These are phyloP conservation scores for Reticulitermes lucifugus DNA, from an alignment of 2,888 invertebrate species.

Conservation along the genomic window DNA sequence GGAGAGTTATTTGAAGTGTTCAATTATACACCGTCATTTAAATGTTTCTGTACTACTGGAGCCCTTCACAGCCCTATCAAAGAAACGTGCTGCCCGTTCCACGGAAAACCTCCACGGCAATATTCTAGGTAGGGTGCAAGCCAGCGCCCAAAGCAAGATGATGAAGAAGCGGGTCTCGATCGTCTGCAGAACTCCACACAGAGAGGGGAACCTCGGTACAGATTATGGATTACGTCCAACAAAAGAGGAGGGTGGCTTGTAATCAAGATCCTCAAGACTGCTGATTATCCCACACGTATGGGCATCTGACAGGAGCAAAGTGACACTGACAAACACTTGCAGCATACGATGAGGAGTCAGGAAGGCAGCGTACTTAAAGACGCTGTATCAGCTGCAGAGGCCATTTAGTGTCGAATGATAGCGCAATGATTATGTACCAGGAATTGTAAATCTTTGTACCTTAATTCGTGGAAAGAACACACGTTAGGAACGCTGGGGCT, in stretches of 20 bases:
- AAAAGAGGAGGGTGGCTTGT: conserved; percentile 11
- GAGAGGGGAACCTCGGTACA: neutral
- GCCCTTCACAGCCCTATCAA: neutral
- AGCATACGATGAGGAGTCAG: no score
- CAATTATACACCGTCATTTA: no score
- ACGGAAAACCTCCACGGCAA: neutral
- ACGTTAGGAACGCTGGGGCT: no score
- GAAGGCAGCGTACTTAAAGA: no score
- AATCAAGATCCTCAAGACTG: neutral
- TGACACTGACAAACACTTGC: neutral
- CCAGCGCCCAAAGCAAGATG: neutral
- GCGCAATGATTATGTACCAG: no score
- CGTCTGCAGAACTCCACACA: neutral
- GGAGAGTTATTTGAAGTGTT: no score
- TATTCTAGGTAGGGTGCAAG: neutral
- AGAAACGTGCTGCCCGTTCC: neutral
- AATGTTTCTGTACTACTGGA: no score
- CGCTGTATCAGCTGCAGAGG: no score
- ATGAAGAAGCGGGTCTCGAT: neutral
- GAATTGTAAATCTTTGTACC: no score
- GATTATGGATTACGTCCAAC: conserved; percentile 20
- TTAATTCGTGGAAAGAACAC: no score
- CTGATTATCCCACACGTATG: neutral
- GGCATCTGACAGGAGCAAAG: neutral
- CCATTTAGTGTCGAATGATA: no score